Evolutionary conservation across 2,888 invertebrate genomes (phyloP), one percentile per base, ranked within the genome.

Genomic region (Stenchaetothrips biformis): DNA sequence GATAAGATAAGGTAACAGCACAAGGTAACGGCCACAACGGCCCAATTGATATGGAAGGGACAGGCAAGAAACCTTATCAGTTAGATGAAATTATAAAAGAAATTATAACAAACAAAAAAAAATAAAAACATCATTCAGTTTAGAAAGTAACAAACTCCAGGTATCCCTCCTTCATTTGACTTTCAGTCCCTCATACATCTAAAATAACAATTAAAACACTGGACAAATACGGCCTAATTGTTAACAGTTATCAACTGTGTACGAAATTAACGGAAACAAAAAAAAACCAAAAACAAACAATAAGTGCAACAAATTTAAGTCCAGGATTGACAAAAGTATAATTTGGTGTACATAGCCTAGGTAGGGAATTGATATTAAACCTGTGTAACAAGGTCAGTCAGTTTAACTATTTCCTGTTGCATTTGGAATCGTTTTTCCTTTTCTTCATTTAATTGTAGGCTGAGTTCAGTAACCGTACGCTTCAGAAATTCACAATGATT

Each of bases 321-420:
- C 59, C 59, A 59, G 59, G 16, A 18, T 18, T 13, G 18, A 59
- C 18, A 59, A 59, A 59, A 18, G 59, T 59, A 37, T 37, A 9
- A 59, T 59, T 59, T 59, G 9, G 9, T 18, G 59, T 59, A 59
- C 16, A 18, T 59, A 59, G 18, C 18, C 59, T 59, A 59, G 59
- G 18, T 6, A 59, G 18, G 59, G 18, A 18, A 18, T 9, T 59
- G 16, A 18, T n/a, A 25, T 86, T 90, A 92, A 86, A 93, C 93
- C 87, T 92, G 92, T 85, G 92, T 92, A 84, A 92, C 92, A 85
- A 92, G 91, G 83, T 92, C 91, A 82, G 91, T 90, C 82, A 93
- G 88, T 86, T 92, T 93, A 83, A 92, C 92, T 81, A 93, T 86
- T 86, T 92, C 91, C 77, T 88, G 88, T 83, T 93, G 92, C 82